Conservation (phyloP, 2,888 invertebrate genomes). For the Pegoplata infirma region DNA sequence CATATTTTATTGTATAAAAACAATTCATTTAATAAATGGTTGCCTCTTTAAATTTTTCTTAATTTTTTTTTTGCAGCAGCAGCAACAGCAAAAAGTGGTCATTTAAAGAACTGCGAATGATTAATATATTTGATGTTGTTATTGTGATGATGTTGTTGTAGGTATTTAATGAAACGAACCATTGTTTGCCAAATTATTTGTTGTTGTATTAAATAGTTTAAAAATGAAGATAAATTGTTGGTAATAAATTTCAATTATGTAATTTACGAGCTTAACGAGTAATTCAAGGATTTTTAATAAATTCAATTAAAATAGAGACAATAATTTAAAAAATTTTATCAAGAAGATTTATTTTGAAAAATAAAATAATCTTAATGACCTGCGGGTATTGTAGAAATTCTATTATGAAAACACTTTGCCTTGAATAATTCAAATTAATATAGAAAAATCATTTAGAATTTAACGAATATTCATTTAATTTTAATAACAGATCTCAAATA, state of each 20-base stretch:
- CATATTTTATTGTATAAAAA: not conserved
- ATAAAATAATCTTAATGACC: no score
- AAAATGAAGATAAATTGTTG: conserved; percentile 39
- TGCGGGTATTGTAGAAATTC: no score
- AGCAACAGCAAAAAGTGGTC: not conserved
- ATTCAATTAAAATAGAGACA: no score
- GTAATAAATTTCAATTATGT: conserved; percentile 45
- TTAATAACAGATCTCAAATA: no score
- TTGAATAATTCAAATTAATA: no score
- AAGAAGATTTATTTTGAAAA: not conserved
- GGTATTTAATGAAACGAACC: not conserved
- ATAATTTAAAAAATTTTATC: no score
- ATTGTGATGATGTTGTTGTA: no score
- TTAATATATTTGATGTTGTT: no score
- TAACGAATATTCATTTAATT: no score
- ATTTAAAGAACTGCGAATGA: not conserved
- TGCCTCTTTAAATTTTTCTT: not conserved
- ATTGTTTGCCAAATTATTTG: conserved; percentile 9
- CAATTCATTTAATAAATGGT: not conserved
- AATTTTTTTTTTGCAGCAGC: not conserved
- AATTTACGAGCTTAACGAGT: conserved; percentile 15
- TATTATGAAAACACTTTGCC: no score
- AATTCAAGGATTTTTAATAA: conserved; percentile 35
- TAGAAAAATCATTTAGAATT: no score
- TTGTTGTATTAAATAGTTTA: conserved; percentile 17